Evolutionary conservation across 2,797 vertebrate genomes (phyloP), one percentile per base, ranked within the genome.

Genomic region (Sciurus vulgaris): DNA sequence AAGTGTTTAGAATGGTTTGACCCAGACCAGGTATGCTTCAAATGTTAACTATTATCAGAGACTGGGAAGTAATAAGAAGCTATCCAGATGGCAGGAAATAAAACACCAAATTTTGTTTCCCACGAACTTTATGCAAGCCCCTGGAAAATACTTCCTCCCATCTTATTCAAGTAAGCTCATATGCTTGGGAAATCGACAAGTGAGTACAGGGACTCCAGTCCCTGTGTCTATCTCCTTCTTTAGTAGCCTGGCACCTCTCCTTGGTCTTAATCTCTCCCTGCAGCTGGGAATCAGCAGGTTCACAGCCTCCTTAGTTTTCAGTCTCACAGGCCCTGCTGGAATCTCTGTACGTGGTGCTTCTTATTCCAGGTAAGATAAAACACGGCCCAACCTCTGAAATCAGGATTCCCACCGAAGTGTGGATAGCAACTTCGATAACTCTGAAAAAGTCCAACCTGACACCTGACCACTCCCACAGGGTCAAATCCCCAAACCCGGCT

Each of bases 171-270:
- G 79, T 87, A 96, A 97, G 85, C 86, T 95, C 74, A 94, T 81
- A 86, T 95, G 92, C 94, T 92, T 90, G 95, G 93, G 94, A 97
- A 97, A 88, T 83, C 11, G 86, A 92, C 61, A 24, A n/a, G 67
- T 12, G 77, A 81, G 47, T 30, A 44, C 4, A 47, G 73, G 76
- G 30, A 74, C 95, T 95, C 54, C 1, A 72, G 61, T 56, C 20
- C 76, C 92, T 3, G 0, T 0, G 0, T 47, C 69, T 74, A 38
- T 47, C 56, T 94, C 90, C 67, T 94, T 24, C 30, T 69, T 95
- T 35, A 8, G 38, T 38, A 96, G 82, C 86, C 92, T 94, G 95
- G 85, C 70, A 90, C 54, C 1, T 76, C 85, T 82, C 33, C 3
- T 33, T 1, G 7, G 94, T 84, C 90, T 86, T 87, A 20, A 56